These are phyloP conservation scores for Martes martes DNA, from an alignment of 2,113 vertebrate species.

Conservation along the genomic window DNA sequence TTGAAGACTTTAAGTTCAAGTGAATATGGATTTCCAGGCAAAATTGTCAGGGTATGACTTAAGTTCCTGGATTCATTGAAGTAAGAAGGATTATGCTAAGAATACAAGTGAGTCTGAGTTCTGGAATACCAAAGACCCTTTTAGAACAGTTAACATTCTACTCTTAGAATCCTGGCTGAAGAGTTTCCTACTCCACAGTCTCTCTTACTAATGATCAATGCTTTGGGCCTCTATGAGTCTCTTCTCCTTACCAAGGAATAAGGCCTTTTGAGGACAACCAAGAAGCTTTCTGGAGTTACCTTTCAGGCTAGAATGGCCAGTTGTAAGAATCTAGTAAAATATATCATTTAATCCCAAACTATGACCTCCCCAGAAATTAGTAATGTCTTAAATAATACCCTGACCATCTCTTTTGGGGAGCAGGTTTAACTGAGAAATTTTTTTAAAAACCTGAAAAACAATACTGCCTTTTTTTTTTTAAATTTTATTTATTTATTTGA, in stretches of 20 bases:
- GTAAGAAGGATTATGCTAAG: background rate
- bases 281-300: background rate
- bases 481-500: too few relatives aligned
- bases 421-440: background rate
- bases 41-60: background rate
- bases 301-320: background rate
- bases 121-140: background rate
- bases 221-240: background rate
- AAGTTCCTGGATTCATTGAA: background rate
- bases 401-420: background rate
- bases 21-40: background rate
- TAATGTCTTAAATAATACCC: background rate
- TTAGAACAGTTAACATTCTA: background rate
- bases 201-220: background rate
- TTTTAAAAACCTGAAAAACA: background rate
- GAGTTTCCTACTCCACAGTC: background rate
- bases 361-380: background rate
- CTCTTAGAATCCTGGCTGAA: background rate
- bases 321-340: background rate
- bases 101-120: background rate
- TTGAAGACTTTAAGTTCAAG: background rate
- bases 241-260: background rate
- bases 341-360: background rate
- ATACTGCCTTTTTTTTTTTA: background rate
- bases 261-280: background rate